These are phyloP conservation scores for Drosophila infuscata DNA, from an alignment of 2,888 invertebrate species.

Conservation along the genomic window DNA sequence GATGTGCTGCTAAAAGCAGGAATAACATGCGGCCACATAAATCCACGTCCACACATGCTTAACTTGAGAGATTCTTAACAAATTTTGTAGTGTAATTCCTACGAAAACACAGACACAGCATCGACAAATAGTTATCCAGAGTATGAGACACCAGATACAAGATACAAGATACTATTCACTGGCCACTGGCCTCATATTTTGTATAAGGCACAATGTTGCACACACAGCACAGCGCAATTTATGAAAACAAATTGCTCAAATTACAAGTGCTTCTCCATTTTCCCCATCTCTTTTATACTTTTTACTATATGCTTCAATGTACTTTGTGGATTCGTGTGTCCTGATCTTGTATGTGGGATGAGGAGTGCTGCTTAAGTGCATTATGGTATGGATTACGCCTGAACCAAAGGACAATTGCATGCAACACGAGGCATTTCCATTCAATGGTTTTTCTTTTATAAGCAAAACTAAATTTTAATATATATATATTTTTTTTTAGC, in stretches of 20 bases:
- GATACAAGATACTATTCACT: constrained; percentile 71
- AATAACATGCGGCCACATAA: constrained; percentile 38
- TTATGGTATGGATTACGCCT: constrained; percentile 66
- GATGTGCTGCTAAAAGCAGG: constrained; percentile 53
- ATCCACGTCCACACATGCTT: constrained; percentile 66
- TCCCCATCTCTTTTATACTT: constrained; percentile 5
- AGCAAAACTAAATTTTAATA: neutral
- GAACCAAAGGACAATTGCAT: constrained; percentile 21
- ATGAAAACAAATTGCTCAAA: constrained; percentile 80
- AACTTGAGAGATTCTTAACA: constrained; percentile 62
- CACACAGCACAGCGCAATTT: constrained; percentile 44
- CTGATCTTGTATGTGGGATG: constrained; percentile 45
- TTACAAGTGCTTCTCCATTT: constrained; percentile 54
- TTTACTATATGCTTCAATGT: constrained; percentile 10
- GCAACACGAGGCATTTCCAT: neutral
- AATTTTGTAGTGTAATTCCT: constrained; percentile 69
- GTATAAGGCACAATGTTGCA: constrained; percentile 48
- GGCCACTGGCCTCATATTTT: constrained; percentile 60
- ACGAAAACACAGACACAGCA: constrained; percentile 56
- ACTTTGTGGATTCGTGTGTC: constrained; percentile 53
- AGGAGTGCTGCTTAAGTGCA: constrained; percentile 64
- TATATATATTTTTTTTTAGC: neutral
- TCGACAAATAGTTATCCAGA: constrained; percentile 8
- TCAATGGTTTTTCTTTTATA: neutral
- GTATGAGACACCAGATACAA: constrained; percentile 14